Evolutionary conservation across 2,888 invertebrate species (phyloP).

Genomic region (Morinoia aosen): DNA sequence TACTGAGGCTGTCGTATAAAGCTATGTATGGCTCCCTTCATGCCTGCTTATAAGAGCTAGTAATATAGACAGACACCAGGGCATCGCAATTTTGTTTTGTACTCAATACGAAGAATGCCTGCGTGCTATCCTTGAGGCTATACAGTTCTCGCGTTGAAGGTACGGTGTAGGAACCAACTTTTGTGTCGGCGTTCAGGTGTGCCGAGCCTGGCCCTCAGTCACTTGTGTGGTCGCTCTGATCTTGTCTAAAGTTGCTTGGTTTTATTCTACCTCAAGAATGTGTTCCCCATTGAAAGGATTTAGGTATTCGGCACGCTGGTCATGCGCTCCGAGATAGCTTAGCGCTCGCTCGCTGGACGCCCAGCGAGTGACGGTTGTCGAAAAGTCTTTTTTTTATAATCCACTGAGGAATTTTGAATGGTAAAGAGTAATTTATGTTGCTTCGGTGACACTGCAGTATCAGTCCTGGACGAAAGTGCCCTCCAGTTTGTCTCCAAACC

Average conservation of each 20-base stretch:
- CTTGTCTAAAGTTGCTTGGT: conserved; percentile 21
- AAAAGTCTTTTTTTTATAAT: background rate
- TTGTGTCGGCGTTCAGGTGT: background rate
- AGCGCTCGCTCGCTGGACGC: background rate
- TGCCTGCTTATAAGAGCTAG: background rate
- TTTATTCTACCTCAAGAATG: conserved; percentile 18
- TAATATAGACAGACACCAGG: background rate
- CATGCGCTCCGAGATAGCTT: conserved; percentile 22
- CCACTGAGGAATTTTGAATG: background rate
- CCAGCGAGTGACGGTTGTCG: background rate
- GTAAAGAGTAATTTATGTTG: background rate
- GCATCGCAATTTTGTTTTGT: background rate
- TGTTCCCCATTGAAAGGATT: conserved; percentile 16
- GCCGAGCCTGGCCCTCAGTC: background rate
- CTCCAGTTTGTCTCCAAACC: background rate
- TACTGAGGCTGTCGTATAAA: background rate
- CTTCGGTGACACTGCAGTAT: background rate
- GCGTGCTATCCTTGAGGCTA: background rate
- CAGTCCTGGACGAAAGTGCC: background rate
- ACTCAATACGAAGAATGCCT: background rate
- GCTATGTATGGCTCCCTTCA: background rate
- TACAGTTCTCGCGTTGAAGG: background rate
- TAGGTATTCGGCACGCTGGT: conserved; percentile 29
- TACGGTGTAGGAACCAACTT: background rate
- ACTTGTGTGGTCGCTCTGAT: background rate